Base-by-base conservation (phyloP, 2,113 vertebrate species). In the Dicentrarchus labrax region DNA sequence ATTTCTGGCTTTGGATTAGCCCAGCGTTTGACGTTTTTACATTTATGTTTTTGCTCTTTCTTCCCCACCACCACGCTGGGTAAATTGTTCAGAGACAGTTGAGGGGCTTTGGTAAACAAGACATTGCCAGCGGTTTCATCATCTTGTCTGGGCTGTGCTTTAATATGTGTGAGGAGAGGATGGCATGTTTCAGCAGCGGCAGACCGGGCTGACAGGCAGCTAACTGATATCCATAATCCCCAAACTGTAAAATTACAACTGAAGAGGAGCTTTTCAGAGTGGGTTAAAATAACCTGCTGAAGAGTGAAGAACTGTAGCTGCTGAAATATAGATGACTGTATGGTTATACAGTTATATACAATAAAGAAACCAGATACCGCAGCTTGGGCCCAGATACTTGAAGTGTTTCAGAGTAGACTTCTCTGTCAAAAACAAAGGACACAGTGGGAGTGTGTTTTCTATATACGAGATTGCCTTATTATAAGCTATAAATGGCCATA, bases 71-170 rank as follows among this genome's bases (percentile, higher is more conserved):
- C 19, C 22, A 12, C 2, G 0, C 39, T 76, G 68, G 69, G 19
- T 80, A 80, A 84, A 84, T 43, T 83, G 79, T 82, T 89, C 72
- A 90, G 72, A 87, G 56, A 82, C 56, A 76, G 85, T 65, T 43
- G 85, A 72, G 64, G 59, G 56, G 61, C 61, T 84, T 76, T 57
- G 82, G 89, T 86, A 91, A 91, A 92, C 83, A 91, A 86, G 76
- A 41, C 50, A 57, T 94, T 94, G 88, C 93, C 66, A 11, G 4
- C 59, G 67, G 84, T 94, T 94, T 92, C 93, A 94, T 94, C 90
- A 93, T 82, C 59, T 66, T 15, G 64, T 77, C 67, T 82, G 72
- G 22, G 74, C 62, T 57, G 38, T 61, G 66, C 22, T 68, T 84
- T 65, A 41, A 61, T 57, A 56, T 64, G 66, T 64, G 81, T 47